A percentile compares a stretch with the other conserved stretches of the same genome.
phyloP scores from a whole-genome alignment of 2,888 invertebrate species.

The Limenitis camilla region DNA sequence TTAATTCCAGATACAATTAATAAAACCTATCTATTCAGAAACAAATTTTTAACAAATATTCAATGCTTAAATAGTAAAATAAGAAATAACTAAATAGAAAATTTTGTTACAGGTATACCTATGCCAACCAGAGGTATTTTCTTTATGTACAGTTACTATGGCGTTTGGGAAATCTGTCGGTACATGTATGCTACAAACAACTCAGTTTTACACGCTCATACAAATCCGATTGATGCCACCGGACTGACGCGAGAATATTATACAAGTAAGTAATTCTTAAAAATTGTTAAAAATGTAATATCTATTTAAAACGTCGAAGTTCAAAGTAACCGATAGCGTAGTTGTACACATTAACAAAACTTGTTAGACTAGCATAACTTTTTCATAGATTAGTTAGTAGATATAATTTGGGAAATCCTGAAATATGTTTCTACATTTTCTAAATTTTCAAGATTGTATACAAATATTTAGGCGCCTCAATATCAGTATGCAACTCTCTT shows the following conservation, averaged over 20 bases:
- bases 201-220: conserved; percentile 25
- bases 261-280: conserved; percentile 42
- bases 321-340: no score
- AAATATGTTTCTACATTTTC: no score
- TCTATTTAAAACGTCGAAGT: neutral
- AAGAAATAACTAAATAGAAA: neutral
- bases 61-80: neutral
- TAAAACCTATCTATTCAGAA: no score
- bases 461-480: no score
- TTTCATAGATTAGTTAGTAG: no score
- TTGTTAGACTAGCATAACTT: no score
- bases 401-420: no score
- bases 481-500: no score
- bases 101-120: conserved; percentile 66
- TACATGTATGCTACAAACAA: conserved; percentile 48
- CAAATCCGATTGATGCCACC: conserved; percentile 35
- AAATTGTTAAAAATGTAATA: neutral
- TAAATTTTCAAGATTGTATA: no score
- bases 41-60: no score
- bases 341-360: no score
- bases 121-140: conserved; percentile 71
- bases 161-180: conserved; percentile 80
- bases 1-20: no score
- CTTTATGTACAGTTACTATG: conserved; percentile 80
- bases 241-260: conserved; percentile 37